Conservation (phyloP, 2,113 vertebrate species). For the Benitochromis conjunctus region DNA sequence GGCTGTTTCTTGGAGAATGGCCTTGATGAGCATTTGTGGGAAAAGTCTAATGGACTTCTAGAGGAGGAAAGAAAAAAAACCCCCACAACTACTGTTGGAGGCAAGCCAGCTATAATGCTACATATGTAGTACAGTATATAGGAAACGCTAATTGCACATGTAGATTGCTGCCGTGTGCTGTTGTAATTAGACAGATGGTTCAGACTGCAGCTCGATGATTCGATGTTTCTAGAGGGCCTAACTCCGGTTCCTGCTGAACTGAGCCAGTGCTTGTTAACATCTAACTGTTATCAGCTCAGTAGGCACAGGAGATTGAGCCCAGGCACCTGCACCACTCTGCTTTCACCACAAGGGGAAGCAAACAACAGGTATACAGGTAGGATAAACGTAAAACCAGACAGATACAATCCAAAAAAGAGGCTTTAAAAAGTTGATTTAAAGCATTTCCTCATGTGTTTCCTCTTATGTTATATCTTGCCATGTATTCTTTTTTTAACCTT, state of each 20-base stretch:
- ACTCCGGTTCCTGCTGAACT: constrained; percentile 86
- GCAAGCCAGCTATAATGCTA: neutral
- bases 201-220: neutral
- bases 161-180: neutral
- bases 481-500: neutral
- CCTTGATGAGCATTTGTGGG: constrained; percentile 9
- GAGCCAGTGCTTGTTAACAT: constrained; percentile 77
- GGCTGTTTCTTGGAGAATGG: neutral
- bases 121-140: neutral
- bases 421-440: neutral
- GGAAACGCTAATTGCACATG: neutral
- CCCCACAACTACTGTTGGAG: neutral
- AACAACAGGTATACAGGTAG: neutral
- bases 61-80: neutral
- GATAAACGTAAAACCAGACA: neutral
- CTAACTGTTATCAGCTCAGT: constrained; percentile 84
- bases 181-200: neutral
- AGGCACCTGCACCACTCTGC: constrained; percentile 22
- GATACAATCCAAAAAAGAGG: neutral
- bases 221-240: constrained; percentile 72
- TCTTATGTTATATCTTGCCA: neutral
- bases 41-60: neutral
- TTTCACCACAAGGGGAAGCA: constrained; percentile 36
- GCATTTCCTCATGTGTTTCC: neutral
- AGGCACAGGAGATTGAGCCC: constrained; percentile 84